Conservation (phyloP, 2,888 invertebrate genomes). For the Flabesymbios commensalis region DNA sequence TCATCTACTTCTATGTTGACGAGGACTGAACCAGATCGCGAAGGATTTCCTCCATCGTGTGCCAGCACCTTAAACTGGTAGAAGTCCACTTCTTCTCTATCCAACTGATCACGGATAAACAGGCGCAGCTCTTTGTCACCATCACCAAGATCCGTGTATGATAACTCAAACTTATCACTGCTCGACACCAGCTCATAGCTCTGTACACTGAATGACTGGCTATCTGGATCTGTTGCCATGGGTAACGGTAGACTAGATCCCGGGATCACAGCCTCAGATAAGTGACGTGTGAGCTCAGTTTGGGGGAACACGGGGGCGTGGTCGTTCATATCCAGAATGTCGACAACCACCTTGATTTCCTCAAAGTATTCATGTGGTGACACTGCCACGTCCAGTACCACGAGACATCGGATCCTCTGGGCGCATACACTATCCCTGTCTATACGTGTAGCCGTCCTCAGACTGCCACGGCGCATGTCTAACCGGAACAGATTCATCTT, state of each 20-base stretch:
- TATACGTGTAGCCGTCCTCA: background rate
- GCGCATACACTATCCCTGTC: conserved; percentile 11
- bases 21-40: conserved; percentile 3
- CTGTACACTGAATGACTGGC: conserved; percentile 17
- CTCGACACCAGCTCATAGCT: conserved; percentile 20
- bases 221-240: conserved; percentile 23
- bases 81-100: conserved; percentile 6
- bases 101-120: conserved; percentile 1
- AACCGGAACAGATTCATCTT: conserved; percentile 1
- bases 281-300: background rate
- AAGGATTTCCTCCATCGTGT: conserved; percentile 8
- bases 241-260: conserved; percentile 19
- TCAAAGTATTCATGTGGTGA: conserved; percentile 10
- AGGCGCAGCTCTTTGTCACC: background rate
- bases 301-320: conserved; percentile 20
- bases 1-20: conserved; percentile 4
- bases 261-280: conserved; percentile 9
- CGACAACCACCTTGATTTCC: conserved; percentile 12
- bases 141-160: background rate
- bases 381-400: conserved; percentile 2
- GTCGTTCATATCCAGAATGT: conserved; percentile 25
- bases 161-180: conserved; percentile 14
- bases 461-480: background rate
- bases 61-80: conserved; percentile 10
- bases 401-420: background rate